A percentile compares a stretch with the other conserved stretches of the same genome.
Evolutionary conservation across 2,888 invertebrate species (phyloP).

Genomic region (Lycaena phlaeas): DNA sequence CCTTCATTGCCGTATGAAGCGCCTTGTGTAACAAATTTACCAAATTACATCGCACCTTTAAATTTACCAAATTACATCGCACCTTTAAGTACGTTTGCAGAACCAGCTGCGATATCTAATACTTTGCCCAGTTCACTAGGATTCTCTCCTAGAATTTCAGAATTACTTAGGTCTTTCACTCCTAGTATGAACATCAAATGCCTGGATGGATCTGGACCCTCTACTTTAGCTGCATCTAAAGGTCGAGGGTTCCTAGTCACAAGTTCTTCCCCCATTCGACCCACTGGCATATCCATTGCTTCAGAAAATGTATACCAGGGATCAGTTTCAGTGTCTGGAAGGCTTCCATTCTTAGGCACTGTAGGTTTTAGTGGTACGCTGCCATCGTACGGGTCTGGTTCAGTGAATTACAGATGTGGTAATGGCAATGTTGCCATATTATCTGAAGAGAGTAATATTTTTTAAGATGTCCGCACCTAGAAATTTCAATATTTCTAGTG

Average conservation of each 20-base stretch:
- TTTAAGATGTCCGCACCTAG: no score
- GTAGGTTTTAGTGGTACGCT: not conserved
- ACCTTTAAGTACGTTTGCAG: not conserved
- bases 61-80: no score
- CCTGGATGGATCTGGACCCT: not conserved
- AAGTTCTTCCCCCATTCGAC: not conserved
- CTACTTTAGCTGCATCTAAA: not conserved
- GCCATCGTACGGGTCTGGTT: slow-evolving; percentile 17
- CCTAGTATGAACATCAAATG: not conserved
- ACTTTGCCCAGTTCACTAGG: not conserved
- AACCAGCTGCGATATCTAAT: not conserved
- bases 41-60: not conserved
- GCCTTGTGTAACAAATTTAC: not conserved
- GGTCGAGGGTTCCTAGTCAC: not conserved
- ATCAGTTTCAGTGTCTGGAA: not conserved
- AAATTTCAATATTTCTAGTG: no score
- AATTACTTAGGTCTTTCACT: not conserved
- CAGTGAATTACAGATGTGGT: slow-evolving; percentile 25
- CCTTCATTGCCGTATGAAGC: not conserved
- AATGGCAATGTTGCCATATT: slow-evolving; percentile 24
- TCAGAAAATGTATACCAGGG: slow-evolving; percentile 2
- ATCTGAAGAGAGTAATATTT: slow-evolving; percentile 12
- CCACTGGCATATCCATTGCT: not conserved
- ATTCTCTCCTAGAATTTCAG: not conserved
- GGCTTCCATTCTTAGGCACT: slow-evolving; percentile 4